Conservation (phyloP, 2,888 invertebrate species). For the Ormia ochracea region DNA sequence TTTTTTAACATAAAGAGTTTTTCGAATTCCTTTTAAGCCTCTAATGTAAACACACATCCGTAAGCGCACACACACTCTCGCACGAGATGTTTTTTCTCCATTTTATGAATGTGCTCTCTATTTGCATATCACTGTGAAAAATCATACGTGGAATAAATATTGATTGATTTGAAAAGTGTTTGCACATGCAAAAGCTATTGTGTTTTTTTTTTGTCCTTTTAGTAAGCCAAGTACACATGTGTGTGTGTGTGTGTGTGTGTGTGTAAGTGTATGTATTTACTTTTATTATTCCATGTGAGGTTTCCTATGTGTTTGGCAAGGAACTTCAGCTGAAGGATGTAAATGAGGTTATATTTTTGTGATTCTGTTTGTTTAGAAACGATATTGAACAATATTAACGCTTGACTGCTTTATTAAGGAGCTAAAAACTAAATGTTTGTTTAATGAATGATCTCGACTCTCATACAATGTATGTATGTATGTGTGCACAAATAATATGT, state of each 20-base stretch:
- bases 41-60: not conserved
- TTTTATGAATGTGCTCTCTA: slow-evolving; percentile 5
- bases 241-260: no score
- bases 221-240: no score
- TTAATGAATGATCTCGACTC: slow-evolving; percentile 22
- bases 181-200: slow-evolving; percentile 39
- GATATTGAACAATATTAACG: slow-evolving; percentile 42
- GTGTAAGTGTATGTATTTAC: not conserved
- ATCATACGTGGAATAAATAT: slow-evolving; percentile 44
- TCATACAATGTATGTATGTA: not conserved
- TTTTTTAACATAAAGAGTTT: slow-evolving; percentile 17
- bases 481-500: not conserved
- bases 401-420: slow-evolving; percentile 53
- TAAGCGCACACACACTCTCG: not conserved
- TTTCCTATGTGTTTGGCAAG: not conserved
- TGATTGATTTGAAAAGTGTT: slow-evolving; percentile 47
- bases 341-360: slow-evolving; percentile 11
- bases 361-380: slow-evolving; percentile 31
- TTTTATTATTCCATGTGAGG: not conserved
- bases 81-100: not conserved
- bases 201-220: slow-evolving; percentile 1
- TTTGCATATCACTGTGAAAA: slow-evolving; percentile 56
- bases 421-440: slow-evolving; percentile 34
- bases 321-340: slow-evolving; percentile 16
- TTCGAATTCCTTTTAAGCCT: slow-evolving; percentile 36